A percentile compares a stretch with the other conserved stretches of the same genome.
Conservation (phyloP, 2,888 invertebrate species). For the Lucinisca nassula region DNA sequence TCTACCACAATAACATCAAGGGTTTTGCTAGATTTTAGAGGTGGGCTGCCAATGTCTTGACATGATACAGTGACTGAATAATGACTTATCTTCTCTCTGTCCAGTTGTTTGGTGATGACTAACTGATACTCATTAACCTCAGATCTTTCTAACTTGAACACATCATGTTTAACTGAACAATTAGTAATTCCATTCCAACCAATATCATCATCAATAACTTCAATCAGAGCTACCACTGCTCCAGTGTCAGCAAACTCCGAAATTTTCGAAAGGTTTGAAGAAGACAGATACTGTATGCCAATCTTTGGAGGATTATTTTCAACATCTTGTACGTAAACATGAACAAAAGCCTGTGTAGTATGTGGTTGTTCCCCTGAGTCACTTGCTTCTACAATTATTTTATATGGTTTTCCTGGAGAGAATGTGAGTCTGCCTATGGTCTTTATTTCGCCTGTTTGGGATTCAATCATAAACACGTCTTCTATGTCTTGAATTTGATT, state of each 20-base stretch:
- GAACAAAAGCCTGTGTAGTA: conserved; percentile 77
- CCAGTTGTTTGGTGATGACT: conserved; percentile 77
- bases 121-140: conserved; percentile 80
- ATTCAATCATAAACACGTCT: conserved; percentile 75
- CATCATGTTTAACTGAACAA: conserved; percentile 67
- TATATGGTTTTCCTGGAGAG: conserved; percentile 74
- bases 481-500: conserved; percentile 70
- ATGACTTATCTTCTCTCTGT: conserved; percentile 78
- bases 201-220: conserved; percentile 83
- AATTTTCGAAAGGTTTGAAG: conserved; percentile 73
- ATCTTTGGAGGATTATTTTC: conserved; percentile 97
- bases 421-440: conserved; percentile 77
- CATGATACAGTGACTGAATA: conserved; percentile 82
- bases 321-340: conserved; percentile 92
- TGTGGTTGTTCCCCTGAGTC: conserved; percentile 78
- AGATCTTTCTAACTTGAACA: conserved; percentile 77
- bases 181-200: conserved; percentile 80
- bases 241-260: conserved; percentile 82
- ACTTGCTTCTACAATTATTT: conserved; percentile 79
- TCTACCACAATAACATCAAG: conserved; percentile 83
- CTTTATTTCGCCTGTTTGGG: conserved; percentile 77
- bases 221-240: conserved; percentile 84
- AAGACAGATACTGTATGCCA: conserved; percentile 71
- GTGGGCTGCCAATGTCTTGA: conserved; percentile 82
- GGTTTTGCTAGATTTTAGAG: conserved; percentile 73